Conservation (phyloP, 2,888 invertebrate species). For the Itoplectis maculator region DNA sequence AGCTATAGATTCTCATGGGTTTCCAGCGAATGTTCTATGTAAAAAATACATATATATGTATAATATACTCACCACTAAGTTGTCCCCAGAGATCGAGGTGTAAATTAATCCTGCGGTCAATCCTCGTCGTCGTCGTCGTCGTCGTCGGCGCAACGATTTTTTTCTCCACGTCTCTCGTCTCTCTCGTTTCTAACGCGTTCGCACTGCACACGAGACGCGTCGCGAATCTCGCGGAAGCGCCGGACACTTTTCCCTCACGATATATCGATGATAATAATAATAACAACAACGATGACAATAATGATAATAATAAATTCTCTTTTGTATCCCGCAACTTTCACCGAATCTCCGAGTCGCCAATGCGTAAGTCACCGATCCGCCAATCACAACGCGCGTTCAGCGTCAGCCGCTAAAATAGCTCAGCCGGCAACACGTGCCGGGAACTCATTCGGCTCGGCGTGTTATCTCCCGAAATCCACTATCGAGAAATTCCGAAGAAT, state of each 20-base stretch:
- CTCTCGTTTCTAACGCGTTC: slow-evolving; percentile 9
- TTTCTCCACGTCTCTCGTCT: too few relatives aligned
- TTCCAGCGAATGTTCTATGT: not conserved
- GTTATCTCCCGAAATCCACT: slow-evolving; percentile 17
- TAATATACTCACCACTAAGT: too few relatives aligned
- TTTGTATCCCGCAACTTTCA: slow-evolving; percentile 41
- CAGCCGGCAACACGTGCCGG: not conserved
- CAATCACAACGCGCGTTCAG: not conserved
- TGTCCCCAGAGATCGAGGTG: too few relatives aligned
- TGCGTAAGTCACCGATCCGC: too few relatives aligned
- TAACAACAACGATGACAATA: too few relatives aligned
- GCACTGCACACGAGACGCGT: not conserved
- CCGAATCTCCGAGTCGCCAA: slow-evolving; percentile 39
- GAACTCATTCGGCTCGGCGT: not conserved
- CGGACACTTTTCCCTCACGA: slow-evolving; percentile 8
- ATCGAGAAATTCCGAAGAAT: slow-evolving; percentile 16
- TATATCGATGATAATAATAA: too few relatives aligned
- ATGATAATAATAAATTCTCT: too few relatives aligned
- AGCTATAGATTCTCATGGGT: not conserved
- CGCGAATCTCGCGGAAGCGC: not conserved
- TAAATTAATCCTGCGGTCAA: slow-evolving; percentile 64
- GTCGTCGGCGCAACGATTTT: too few relatives aligned
- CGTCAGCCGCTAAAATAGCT: not conserved
- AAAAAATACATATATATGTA: too few relatives aligned
- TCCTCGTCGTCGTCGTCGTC: slow-evolving; percentile 16